Base-by-base conservation (phyloP, 2,113 vertebrate species). In the Spilogale gracilis region DNA sequence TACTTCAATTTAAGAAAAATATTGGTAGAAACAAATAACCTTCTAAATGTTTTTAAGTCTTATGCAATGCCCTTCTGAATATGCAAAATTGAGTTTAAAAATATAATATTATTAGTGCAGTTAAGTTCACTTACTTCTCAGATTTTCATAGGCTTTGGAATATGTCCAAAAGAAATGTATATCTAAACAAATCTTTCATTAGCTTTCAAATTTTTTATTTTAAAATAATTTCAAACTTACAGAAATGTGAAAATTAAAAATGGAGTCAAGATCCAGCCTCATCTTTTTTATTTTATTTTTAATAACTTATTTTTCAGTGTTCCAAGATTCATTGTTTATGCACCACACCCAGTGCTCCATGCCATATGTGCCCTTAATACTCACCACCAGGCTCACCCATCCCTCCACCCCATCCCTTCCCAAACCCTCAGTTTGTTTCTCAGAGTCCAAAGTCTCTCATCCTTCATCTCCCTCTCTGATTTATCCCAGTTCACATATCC, bases 61-160 rank as follows among this genome's bases (percentile, higher is more conserved):
- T 98, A 98, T 96, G 95, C 93, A 96, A 98, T 98, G 97, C 97
- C 98, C 96, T 98, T 98, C 98, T 96, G 96, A 98, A 98, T 97
- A 98, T 97, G 98, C 81, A 97, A 97, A 98, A 97, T 97, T 96
- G 88, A 97, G 92, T 94, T 98, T 76, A 89, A 93, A 83, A 98
- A 96, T 97, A 94, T 98, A 87, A 97, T 97, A 95, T 97, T 97
- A 97, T 97, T 78, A 79, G 87, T 82, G 61, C 92, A 96, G 95
- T 86, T 92, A 60, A 98, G 74, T 98, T 98, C 98, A 98, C 97
- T 98, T 98, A 97, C 97, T 96, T 91, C 76, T 98, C 95, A 5
- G 95, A 97, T 97, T 98, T 98, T 98, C 97, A 96, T 97, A 98
- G 97, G 95, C 89, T 97, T 63, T 95, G n/a, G 96, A 97, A 95